Percentiles rank a stretch among this genome's conserved stretches.
Conservation (phyloP, 2,888 invertebrate species). For the Chydorus sphaericus region DNA sequence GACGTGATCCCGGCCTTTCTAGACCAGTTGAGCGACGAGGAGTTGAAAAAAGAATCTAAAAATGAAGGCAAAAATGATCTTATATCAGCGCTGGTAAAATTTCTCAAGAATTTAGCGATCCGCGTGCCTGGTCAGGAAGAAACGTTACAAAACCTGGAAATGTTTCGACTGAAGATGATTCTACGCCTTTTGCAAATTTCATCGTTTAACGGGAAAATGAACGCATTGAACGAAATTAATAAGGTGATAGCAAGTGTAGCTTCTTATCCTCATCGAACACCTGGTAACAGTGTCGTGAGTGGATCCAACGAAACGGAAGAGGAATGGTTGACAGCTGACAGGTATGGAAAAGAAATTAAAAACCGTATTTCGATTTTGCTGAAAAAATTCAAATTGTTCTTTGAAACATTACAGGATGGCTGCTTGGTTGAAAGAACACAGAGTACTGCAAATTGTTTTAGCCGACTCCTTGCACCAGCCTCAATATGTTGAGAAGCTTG, state of each 20-base stretch:
- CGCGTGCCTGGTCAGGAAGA: slow-evolving; percentile 74
- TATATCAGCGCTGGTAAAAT: slow-evolving; percentile 83
- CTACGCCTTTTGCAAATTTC: slow-evolving; percentile 80
- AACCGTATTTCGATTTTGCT: background rate
- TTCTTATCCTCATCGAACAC: slow-evolving; percentile 66
- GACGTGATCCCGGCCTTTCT: slow-evolving; percentile 79
- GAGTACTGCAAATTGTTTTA: slow-evolving; percentile 85
- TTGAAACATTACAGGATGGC: slow-evolving; percentile 48
- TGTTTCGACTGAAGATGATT: slow-evolving; percentile 92
- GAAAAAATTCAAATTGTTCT: background rate
- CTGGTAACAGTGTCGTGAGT: slow-evolving; percentile 27
- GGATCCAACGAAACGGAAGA: slow-evolving; percentile 37
- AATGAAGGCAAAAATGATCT: slow-evolving; percentile 92
- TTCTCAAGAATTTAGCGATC: slow-evolving; percentile 74
- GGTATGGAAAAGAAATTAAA: background rate
- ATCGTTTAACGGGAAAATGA: slow-evolving; percentile 98
- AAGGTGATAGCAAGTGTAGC: slow-evolving; percentile 84
- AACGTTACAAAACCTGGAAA: slow-evolving; percentile 65
- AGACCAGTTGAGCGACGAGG: slow-evolving; percentile 86
- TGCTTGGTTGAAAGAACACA: slow-evolving; percentile 89
- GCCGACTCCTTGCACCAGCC: slow-evolving; percentile 93
- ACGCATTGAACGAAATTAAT: slow-evolving; percentile 93
- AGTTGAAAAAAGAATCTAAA: slow-evolving; percentile 87
- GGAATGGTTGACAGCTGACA: slow-evolving; percentile 83
- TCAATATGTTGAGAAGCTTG: slow-evolving; percentile 92